Percentiles rank a stretch among this genome's conserved stretches.
Evolutionary conservation across 2,113 vertebrate species (phyloP).

Genomic region (Leucoraja erinaceus): DNA sequence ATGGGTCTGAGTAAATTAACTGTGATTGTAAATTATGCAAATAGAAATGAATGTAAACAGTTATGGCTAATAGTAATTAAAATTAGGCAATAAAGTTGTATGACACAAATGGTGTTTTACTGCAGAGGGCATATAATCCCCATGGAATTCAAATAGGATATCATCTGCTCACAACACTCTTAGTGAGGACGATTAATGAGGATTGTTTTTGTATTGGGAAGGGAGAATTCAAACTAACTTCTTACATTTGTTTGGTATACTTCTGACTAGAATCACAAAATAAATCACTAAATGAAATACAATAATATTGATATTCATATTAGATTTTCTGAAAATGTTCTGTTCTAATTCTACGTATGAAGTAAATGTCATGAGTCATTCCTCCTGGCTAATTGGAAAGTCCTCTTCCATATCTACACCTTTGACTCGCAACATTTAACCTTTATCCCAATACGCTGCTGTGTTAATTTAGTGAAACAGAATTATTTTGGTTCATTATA

Average conservation of each 20-base stretch:
- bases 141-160: not conserved
- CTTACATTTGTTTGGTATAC: not conserved
- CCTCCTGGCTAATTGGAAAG: not conserved
- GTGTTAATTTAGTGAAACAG: not conserved
- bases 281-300: not conserved
- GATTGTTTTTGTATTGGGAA: not conserved
- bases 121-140: not conserved
- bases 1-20: not conserved
- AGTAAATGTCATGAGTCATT: not conserved
- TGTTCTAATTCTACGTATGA: not conserved
- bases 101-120: not conserved
- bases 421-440: not conserved
- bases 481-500: not conserved
- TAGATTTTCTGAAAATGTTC: not conserved
- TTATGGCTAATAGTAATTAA: not conserved
- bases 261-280: not conserved
- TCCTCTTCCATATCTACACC: not conserved
- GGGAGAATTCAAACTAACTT: not conserved
- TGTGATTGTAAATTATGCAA: not conserved
- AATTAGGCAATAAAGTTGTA: not conserved
- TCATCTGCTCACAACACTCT: not conserved
- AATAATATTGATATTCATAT: not conserved
- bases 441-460: not conserved
- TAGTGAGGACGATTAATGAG: not conserved
- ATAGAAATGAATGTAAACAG: not conserved